phyloP scores from a whole-genome alignment of 2,888 invertebrate species.

The Ypsolopha sequella region DNA sequence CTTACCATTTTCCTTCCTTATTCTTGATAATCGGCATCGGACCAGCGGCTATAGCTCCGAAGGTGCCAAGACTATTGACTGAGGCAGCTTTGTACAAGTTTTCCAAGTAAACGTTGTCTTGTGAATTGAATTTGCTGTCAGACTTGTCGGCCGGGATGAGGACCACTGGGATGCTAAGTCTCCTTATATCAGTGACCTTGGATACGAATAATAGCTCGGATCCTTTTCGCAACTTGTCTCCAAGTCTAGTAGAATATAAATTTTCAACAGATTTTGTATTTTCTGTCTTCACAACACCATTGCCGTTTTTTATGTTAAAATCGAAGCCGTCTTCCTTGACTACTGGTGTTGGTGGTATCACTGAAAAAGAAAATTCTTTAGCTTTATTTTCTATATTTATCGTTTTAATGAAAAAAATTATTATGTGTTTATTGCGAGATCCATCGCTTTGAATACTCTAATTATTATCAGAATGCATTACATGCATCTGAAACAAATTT shows the following conservation, averaged over 20 bases:
- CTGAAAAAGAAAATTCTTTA: constrained; percentile 25
- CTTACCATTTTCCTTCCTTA: constrained; percentile 63
- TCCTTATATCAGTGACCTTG: constrained; percentile 41
- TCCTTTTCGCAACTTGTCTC: constrained; percentile 27
- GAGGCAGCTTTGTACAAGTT: constrained; percentile 60
- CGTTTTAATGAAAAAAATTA: no score
- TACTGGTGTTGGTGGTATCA: constrained; percentile 60
- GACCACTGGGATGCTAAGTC: constrained; percentile 56
- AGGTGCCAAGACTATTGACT: constrained; percentile 56
- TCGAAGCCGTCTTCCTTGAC: constrained; percentile 42
- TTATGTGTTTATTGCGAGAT: no score
- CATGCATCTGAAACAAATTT: no score
- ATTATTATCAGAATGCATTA: no score
- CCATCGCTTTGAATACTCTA: no score
- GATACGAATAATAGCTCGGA: constrained; percentile 46
- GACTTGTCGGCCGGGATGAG: constrained; percentile 40
- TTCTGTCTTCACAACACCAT: constrained; percentile 19
- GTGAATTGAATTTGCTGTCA: constrained; percentile 54
- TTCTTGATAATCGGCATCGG: constrained; percentile 63
- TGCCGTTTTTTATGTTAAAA: constrained; percentile 26
- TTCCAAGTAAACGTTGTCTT: constrained; percentile 51
- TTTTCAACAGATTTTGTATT: constrained; percentile 50
- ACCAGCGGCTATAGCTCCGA: constrained; percentile 49
- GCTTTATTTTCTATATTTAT: no score
- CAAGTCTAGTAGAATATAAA: constrained; percentile 30